Conservation (phyloP, 2,888 invertebrate species). For the Graphium colonna region DNA sequence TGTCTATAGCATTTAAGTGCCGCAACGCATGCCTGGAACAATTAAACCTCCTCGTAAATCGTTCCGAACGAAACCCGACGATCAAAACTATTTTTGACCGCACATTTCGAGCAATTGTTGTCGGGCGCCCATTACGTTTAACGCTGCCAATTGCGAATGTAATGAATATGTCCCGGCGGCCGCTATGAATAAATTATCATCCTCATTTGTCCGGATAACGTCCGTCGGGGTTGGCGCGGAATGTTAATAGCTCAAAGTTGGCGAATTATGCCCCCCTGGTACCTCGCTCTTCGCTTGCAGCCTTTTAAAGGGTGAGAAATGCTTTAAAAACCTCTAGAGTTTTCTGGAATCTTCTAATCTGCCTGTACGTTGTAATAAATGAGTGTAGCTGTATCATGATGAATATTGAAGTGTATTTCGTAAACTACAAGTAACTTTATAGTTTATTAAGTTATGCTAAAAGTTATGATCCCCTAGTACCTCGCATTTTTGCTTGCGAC, state of each 20-base stretch:
- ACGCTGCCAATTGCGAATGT: slow-evolving; percentile 29
- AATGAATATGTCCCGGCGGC: slow-evolving; percentile 31
- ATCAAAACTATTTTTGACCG: slow-evolving; percentile 13
- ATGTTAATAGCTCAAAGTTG: slow-evolving; percentile 40
- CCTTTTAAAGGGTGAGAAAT: slow-evolving; percentile 28
- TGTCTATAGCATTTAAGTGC: no score
- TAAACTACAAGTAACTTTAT: no score
- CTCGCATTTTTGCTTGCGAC: no score
- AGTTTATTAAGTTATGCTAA: no score
- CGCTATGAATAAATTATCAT: slow-evolving; percentile 33
- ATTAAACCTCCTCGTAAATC: not conserved
- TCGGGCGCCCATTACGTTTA: slow-evolving; percentile 19
- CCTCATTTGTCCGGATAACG: slow-evolving; percentile 38
- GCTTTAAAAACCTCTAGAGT: slow-evolving; percentile 2
- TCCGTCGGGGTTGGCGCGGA: slow-evolving; percentile 40
- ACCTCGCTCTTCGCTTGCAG: slow-evolving; percentile 29
- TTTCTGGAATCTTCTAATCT: not conserved
- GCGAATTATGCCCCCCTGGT: slow-evolving; percentile 40
- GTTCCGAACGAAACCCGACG: not conserved
- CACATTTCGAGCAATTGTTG: slow-evolving; percentile 15
- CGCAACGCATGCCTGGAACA: not conserved
- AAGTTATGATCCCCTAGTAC: no score
- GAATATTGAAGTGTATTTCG: no score
- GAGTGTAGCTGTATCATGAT: no score
- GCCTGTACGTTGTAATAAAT: no score